A percentile compares a stretch with the other conserved stretches of the same genome.
These are phyloP conservation scores for Plebejus anna DNA, from an alignment of 2,888 invertebrate genomes.

Conservation along the genomic window DNA sequence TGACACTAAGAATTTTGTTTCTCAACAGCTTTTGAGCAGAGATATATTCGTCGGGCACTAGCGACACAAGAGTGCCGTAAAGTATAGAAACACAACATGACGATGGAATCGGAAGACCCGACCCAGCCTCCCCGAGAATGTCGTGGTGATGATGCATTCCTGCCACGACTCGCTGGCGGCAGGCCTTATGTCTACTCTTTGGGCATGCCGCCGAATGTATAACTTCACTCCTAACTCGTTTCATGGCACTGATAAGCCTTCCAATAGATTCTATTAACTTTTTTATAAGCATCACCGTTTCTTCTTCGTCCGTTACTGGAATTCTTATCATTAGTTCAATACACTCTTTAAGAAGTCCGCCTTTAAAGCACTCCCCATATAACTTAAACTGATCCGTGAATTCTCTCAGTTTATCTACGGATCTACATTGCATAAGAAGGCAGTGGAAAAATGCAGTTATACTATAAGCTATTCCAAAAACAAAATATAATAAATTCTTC, in stretches of 20 bases:
- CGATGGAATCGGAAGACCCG: slow-evolving; percentile 61
- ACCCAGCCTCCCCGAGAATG: slow-evolving; percentile 72
- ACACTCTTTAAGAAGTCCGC: slow-evolving; percentile 77
- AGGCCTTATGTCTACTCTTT: slow-evolving; percentile 73
- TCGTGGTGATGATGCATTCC: slow-evolving; percentile 81
- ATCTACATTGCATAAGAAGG: slow-evolving; percentile 76
- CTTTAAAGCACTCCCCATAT: slow-evolving; percentile 80
- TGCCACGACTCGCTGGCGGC: slow-evolving; percentile 61
- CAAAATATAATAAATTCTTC: slow-evolving; percentile 76
- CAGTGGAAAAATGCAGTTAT: slow-evolving; percentile 81
- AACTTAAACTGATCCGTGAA: slow-evolving; percentile 81
- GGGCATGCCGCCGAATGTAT: slow-evolving; percentile 77
- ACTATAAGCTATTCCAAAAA: slow-evolving; percentile 81
- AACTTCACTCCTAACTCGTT: slow-evolving; percentile 78
- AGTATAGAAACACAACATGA: slow-evolving; percentile 79
- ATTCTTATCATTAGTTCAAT: slow-evolving; percentile 77
- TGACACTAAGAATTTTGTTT: slow-evolving; percentile 73
- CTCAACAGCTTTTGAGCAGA: slow-evolving; percentile 60
- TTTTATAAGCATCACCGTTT: slow-evolving; percentile 64
- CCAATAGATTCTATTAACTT: slow-evolving; percentile 80
- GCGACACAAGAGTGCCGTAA: slow-evolving; percentile 73
- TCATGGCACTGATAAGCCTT: slow-evolving; percentile 76
- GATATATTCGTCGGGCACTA: slow-evolving; percentile 67
- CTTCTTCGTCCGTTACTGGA: slow-evolving; percentile 58
- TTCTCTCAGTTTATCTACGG: slow-evolving; percentile 73